Base-by-base conservation (phyloP, 2,888 invertebrate genomes). In the Eudasyphora cyanicolor region DNA sequence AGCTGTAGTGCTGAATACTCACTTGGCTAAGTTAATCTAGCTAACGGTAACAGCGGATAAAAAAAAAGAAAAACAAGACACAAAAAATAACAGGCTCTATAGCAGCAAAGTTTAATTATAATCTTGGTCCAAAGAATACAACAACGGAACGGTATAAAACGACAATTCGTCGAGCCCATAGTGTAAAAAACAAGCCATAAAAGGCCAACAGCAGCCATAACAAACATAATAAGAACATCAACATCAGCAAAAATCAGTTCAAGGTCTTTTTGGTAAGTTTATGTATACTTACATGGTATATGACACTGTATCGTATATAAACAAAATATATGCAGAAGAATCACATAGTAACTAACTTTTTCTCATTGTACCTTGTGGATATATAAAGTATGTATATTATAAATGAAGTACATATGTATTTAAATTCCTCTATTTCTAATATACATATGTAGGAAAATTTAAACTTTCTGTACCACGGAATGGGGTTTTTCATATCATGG, bases 191-290 rank as follows among this genome's bases (percentile, higher is more conserved):
- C 12, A 60, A 62, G 19, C 17, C 54, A 27, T 12, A n/a, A n/a
- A n/a, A n/a, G n/a, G n/a, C n/a, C 67, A 38, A 1, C 38, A 67
- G 38, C 67, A 38, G 24, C 67, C 35, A 67, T 21, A 67, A 64
- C 32, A 35, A 38, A 38, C 38, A 64, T 10, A 64, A 42, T 42
- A 76, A 54, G 42, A 51, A 42, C 62, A 76, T 38, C 67, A 80
- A 32, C 62, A 24, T 19, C 67, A 67, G 64, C 60, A 29, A 69
- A 60, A 80, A 80, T 76, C 75, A 75, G 84, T 77, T 80, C 81
- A 84, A 84, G 84, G 81, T 62, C 75, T 78, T 75, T 49, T 75
- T 81, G 84, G 84, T 84, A 84, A 81, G 84, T 84, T 42, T 38
- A 57, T 17, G 12, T 73, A 32, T 21, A 24, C 21, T 35, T 38